These are phyloP conservation scores for Neodiprion virginianus DNA, from an alignment of 1,140 invertebrate species.

Conservation along the genomic window DNA sequence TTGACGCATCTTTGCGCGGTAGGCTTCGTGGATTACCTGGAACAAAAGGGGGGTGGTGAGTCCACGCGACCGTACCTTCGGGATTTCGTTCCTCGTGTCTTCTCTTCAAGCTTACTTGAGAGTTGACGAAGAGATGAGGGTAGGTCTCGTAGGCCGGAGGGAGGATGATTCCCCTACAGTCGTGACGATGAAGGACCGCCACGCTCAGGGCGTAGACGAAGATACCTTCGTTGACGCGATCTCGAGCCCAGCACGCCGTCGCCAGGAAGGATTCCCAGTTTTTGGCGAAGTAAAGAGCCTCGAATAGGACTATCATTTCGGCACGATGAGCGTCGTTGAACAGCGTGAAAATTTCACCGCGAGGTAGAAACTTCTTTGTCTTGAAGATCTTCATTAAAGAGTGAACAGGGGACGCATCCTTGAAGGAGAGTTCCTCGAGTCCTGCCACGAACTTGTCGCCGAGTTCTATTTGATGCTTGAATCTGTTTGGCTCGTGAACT, in stretches of 20 bases:
- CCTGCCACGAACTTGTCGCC: conserved; percentile 62
- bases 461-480: conserved; percentile 58
- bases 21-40: conserved; percentile 38
- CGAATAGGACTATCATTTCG: conserved; percentile 66
- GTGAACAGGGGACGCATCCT: conserved; percentile 51
- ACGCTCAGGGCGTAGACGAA: conserved; percentile 68
- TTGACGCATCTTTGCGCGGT: conserved; percentile 43
- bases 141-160: conserved; percentile 73
- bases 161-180: conserved; percentile 66
- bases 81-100: no score
- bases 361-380: conserved; percentile 24
- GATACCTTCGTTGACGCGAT: conserved; percentile 69
- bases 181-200: conserved; percentile 67
- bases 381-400: neutral
- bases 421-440: conserved; percentile 34
- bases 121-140: conserved; percentile 69
- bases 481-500: conserved; percentile 63
- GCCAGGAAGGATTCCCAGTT: conserved; percentile 71
- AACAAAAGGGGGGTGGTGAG: neutral
- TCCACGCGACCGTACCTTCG: neutral
- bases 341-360: conserved; percentile 50
- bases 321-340: conserved; percentile 61
- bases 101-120: conserved; percentile 43
- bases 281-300: conserved; percentile 67
- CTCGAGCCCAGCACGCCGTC: conserved; percentile 69